Percentiles rank a stretch among this genome's conserved stretches.
phyloP scores from a whole-genome alignment of 2,888 invertebrate species.

The Drepana falcataria region DNA sequence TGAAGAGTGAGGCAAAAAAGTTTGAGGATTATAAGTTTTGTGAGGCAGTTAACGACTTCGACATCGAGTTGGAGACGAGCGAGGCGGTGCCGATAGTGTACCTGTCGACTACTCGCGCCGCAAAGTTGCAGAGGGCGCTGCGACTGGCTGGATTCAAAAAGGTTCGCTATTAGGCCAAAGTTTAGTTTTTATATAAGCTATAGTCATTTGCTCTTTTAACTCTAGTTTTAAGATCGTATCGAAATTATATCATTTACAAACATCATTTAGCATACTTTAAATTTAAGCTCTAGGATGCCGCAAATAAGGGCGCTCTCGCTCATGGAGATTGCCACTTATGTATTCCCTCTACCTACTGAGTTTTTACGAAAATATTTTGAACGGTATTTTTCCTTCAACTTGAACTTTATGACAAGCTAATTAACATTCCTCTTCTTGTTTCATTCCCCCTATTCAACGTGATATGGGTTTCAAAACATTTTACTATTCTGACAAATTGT shows the following conservation, averaged over 20 bases:
- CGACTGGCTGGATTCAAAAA: constrained; percentile 78
- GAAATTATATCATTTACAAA: no score
- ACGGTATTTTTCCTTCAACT: constrained; percentile 19
- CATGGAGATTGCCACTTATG: background rate
- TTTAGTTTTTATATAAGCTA: background rate
- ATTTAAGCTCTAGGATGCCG: no score
- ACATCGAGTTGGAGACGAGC: constrained; percentile 61
- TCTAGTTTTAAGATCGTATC: no score
- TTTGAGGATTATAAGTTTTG: constrained; percentile 68
- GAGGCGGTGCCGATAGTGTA: constrained; percentile 69
- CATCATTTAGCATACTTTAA: no score
- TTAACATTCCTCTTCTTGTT: constrained; percentile 30
- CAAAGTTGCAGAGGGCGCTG: constrained; percentile 74
- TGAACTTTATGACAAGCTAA: constrained; percentile 37
- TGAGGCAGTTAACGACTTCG: constrained; percentile 69
- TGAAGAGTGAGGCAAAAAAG: constrained; percentile 61
- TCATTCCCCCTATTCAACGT: constrained; percentile 8
- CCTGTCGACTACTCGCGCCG: constrained; percentile 73
- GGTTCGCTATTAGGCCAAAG: constrained; percentile 42
- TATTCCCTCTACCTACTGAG: constrained; percentile 18
- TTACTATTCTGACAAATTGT: constrained; percentile 23
- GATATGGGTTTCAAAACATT: constrained; percentile 18
- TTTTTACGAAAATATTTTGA: constrained; percentile 20
- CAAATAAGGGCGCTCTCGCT: no score
- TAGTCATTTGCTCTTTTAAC: no score